A percentile compares a stretch with the other conserved stretches of the same genome.
Conservation (phyloP, 2,113 vertebrate genomes). For the Felis catus region DNA sequence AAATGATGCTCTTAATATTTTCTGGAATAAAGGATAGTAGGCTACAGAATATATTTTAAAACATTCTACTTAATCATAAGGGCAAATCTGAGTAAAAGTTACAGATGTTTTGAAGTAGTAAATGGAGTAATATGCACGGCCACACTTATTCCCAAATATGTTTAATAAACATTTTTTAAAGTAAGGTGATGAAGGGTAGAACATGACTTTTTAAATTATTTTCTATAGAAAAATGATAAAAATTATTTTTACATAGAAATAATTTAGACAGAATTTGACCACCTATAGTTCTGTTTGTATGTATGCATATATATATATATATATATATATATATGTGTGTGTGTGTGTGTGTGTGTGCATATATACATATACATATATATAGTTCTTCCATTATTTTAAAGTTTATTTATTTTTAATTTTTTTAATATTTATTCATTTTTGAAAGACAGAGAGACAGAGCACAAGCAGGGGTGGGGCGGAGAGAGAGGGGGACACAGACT, state of each 20-base stretch:
- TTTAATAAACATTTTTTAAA: not conserved
- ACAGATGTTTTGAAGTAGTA: not conserved
- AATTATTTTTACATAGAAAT: not conserved
- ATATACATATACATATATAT: not conserved
- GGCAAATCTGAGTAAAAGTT: not conserved
- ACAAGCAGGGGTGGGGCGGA: no score
- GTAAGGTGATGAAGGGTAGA: not conserved
- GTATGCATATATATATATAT: no score
- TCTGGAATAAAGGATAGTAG: not conserved
- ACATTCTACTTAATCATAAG: not conserved
- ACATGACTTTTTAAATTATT: not conserved
- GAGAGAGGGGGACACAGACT: no score
- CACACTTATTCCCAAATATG: not conserved
- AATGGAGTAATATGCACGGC: not conserved
- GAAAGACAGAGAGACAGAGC: no score
- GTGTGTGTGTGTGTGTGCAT: not conserved
- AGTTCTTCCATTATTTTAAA: not conserved
- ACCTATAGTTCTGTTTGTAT: not conserved
- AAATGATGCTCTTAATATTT: not conserved
- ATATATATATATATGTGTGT: no score
- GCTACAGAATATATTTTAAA: not conserved
- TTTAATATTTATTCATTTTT: no score
- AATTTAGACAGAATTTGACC: not conserved
- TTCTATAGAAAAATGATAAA: not conserved
- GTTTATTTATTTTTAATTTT: no score